Evolutionary conservation across 1,140 invertebrate species (phyloP).

Genomic region (Frieseomelitta varia): DNA sequence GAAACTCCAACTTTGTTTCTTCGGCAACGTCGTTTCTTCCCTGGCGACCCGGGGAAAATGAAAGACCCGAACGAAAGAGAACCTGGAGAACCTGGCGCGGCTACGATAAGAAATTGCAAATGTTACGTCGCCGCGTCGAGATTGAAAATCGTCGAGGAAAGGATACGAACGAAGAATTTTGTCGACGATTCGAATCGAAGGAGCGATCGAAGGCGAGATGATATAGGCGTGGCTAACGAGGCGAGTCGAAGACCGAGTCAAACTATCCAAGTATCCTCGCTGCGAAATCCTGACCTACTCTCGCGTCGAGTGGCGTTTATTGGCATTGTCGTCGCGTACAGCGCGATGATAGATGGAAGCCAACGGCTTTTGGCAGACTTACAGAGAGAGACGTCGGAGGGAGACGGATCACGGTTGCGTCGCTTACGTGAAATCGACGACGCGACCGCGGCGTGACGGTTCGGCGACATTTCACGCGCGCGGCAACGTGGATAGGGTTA

Average conservation of each 20-base stretch:
- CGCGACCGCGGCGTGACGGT: neutral
- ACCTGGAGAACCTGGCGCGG: too few relatives aligned
- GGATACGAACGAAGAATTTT: too few relatives aligned
- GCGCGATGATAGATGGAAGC: conserved; percentile 13
- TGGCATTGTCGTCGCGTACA: conserved; percentile 34
- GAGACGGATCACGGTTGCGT: neutral
- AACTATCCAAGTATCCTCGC: neutral
- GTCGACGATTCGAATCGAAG: too few relatives aligned
- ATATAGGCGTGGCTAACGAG: neutral
- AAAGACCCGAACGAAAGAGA: too few relatives aligned
- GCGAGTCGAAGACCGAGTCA: neutral
- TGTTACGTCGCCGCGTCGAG: too few relatives aligned
- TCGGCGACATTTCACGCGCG: conserved; percentile 11
- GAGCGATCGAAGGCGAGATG: too few relatives aligned
- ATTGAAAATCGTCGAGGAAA: too few relatives aligned
- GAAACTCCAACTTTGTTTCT: conserved; percentile 26
- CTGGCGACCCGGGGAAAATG: too few relatives aligned
- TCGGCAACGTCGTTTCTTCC: neutral
- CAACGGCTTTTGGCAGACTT: conserved; percentile 32
- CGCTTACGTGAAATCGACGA: neutral
- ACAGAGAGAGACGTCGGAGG: too few relatives aligned
- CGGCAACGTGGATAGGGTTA: conserved; percentile 15
- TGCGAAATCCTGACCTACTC: conserved; percentile 27
- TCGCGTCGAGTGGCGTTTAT: conserved; percentile 21
- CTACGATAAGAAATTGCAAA: too few relatives aligned